Evolutionary conservation across 2,113 vertebrate genomes (phyloP).

Genomic region (Eolophus roseicapilla): DNA sequence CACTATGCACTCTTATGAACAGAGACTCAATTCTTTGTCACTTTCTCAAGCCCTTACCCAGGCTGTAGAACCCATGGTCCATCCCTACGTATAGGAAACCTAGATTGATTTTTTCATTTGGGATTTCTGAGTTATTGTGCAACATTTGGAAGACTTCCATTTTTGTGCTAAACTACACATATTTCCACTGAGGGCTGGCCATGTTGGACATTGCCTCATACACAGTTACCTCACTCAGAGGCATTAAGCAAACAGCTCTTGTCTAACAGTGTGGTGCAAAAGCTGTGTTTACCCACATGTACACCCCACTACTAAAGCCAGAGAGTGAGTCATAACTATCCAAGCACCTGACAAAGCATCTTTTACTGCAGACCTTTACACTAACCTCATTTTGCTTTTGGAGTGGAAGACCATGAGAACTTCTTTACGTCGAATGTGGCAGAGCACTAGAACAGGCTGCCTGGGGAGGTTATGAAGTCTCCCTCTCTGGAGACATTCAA

Average conservation of each 20-base stretch:
- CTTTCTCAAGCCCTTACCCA: neutral
- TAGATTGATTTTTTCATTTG: neutral
- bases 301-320: neutral
- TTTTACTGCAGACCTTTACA: neutral
- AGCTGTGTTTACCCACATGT: neutral
- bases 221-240: neutral
- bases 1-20: rapidly evolving
- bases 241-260: neutral
- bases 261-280: neutral
- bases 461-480: neutral
- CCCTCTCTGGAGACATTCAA: neutral
- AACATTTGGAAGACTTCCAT: neutral
- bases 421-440: neutral
- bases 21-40: neutral
- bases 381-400: neutral
- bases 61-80: neutral
- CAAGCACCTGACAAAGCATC: rapidly evolving
- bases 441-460: neutral
- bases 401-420: neutral
- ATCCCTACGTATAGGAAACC: neutral
- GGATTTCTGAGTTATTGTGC: neutral
- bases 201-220: neutral
- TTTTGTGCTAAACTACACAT: neutral
- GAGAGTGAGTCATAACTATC: neutral
- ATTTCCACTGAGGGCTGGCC: neutral